These are phyloP conservation scores for Sepioteuthis lessoniana DNA, from an alignment of 2,888 invertebrate genomes.

Conservation along the genomic window DNA sequence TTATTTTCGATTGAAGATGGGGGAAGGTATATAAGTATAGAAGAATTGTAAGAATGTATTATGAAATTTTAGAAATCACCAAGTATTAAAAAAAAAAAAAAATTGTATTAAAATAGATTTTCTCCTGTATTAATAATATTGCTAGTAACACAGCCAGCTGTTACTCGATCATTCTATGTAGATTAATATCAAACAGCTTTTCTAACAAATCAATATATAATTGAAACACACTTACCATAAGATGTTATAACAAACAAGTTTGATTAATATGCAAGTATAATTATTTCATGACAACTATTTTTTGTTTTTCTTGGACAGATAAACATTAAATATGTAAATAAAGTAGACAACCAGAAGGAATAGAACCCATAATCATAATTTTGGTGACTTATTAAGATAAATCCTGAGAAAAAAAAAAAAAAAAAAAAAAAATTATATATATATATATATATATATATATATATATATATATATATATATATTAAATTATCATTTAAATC, in stretches of 20 bases:
- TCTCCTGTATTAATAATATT: background rate
- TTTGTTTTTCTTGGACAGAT: background rate
- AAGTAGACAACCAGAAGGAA: background rate
- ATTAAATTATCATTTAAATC: too few species aligned
- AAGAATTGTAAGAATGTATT: background rate
- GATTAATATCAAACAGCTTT: background rate
- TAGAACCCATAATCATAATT: background rate
- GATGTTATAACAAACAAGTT: background rate
- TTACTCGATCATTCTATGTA: background rate
- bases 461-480: too few species aligned
- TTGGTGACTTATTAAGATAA: background rate
- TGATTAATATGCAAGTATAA: slow-evolving; percentile 20
- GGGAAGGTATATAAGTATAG: background rate
- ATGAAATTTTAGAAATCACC: slow-evolving; percentile 21
- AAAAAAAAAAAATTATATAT: too few species aligned
- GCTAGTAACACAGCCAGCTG: background rate
- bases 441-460: too few species aligned
- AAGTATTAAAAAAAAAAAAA: background rate
- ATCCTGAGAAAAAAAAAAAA: background rate
- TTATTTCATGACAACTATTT: background rate
- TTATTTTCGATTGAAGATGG: too few species aligned
- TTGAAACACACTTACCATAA: slow-evolving; percentile 12
- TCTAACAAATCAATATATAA: background rate
- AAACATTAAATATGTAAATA: background rate
- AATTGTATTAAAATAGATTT: slow-evolving; percentile 8